Conservation (phyloP, 2,113 vertebrate genomes). For the Emydura subglobosa region DNA sequence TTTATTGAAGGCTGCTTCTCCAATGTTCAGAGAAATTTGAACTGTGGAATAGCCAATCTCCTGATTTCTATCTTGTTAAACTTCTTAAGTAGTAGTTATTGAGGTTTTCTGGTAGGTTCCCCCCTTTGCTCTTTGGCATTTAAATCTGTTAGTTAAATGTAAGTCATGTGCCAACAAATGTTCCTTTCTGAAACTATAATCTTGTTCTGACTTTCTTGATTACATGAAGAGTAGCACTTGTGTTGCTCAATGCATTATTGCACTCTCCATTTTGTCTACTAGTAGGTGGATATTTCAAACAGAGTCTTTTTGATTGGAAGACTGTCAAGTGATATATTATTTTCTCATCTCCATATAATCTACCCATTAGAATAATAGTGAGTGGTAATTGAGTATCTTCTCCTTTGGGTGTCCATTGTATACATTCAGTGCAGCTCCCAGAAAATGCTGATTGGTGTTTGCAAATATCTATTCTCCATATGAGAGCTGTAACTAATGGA, state of each 20-base stretch:
- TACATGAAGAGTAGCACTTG: neutral
- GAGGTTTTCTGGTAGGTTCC: neutral
- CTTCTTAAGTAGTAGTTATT: neutral
- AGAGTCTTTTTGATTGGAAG: conserved; percentile 33
- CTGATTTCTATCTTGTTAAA: neutral
- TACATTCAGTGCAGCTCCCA: conserved; percentile 5
- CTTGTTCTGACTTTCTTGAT: conserved; percentile 7
- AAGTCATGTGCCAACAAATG: neutral
- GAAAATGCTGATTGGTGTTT: conserved; percentile 28
- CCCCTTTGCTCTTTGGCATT: neutral
- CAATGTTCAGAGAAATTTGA: neutral
- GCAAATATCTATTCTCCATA: conserved; percentile 40
- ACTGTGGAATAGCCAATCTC: neutral
- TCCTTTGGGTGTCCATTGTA: conserved; percentile 24
- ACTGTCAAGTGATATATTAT: conserved; percentile 47
- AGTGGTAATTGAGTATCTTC: conserved; percentile 55
- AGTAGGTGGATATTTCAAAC: conserved; percentile 43
- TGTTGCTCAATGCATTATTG: conserved; percentile 24
- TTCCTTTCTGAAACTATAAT: neutral
- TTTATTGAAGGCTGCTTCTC: neutral
- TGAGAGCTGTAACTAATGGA: conserved; percentile 54
- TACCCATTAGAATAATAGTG: conserved; percentile 36
- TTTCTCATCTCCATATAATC: conserved; percentile 59
- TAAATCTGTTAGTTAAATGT: conserved; percentile 6
- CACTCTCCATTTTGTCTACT: conserved; percentile 24